These are phyloP conservation scores for Eulemur mongoz DNA, from an alignment of 2,797 vertebrate genomes.

Conservation along the genomic window DNA sequence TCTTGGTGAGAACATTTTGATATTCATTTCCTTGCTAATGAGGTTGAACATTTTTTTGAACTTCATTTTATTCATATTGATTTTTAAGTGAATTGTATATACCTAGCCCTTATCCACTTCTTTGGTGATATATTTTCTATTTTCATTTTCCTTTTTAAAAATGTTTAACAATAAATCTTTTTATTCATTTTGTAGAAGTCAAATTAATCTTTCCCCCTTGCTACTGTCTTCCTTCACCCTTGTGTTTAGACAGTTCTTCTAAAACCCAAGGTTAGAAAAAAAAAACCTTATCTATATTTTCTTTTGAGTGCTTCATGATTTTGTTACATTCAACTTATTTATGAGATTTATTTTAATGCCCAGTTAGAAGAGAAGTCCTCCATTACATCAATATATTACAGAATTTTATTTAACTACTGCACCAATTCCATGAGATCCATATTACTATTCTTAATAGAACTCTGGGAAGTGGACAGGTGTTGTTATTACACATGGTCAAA, in stretches of 20 bases:
- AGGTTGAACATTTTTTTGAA: background rate
- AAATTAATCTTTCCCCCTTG: background rate
- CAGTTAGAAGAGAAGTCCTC: background rate
- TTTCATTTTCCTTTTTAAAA: background rate
- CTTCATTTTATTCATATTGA: background rate
- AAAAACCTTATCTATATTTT: background rate
- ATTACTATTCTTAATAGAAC: background rate
- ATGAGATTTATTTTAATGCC: background rate
- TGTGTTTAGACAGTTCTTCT: background rate
- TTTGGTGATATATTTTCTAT: background rate
- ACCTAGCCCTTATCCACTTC: background rate
- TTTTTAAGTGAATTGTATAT: constrained; percentile 6
- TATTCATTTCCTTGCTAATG: background rate
- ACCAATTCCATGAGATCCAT: background rate
- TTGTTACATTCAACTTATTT: background rate
- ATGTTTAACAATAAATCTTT: background rate
- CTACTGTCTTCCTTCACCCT: background rate
- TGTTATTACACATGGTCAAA: background rate
- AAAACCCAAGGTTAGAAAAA: background rate
- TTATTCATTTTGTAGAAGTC: background rate
- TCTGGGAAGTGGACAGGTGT: background rate
- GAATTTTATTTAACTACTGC: background rate
- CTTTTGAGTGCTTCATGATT: background rate
- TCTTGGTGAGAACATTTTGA: background rate
- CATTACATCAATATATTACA: background rate